Conservation (phyloP, 1,140 invertebrate species). For the Brachionus asplanchnoidis region DNA sequence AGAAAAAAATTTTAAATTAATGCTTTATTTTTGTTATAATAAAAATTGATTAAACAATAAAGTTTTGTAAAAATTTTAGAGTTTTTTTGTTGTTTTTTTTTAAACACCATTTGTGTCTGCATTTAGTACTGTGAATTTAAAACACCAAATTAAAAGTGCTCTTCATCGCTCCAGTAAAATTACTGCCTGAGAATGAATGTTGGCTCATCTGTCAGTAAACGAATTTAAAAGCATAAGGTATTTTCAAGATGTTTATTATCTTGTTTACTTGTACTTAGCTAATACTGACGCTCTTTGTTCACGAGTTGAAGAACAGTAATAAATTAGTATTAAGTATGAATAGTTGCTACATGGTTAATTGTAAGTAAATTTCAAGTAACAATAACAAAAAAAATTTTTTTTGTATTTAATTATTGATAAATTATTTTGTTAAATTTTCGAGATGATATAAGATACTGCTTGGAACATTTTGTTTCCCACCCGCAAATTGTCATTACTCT, state of each 20-base stretch:
- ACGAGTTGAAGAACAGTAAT: slow-evolving; percentile 1
- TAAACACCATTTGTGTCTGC: background rate
- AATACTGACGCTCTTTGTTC: slow-evolving; percentile 24
- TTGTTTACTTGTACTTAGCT: background rate
- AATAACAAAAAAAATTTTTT: background rate
- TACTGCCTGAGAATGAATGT: background rate
- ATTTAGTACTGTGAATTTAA: background rate
- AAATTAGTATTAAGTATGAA: slow-evolving; percentile 28
- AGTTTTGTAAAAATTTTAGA: too few relatives aligned
- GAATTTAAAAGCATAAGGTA: background rate
- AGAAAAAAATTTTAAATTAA: too few relatives aligned
- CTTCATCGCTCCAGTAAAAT: background rate
- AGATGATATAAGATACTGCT: background rate
- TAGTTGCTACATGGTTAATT: background rate
- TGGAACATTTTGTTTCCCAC: slow-evolving; percentile 6
- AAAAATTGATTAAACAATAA: too few relatives aligned
- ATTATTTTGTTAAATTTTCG: background rate
- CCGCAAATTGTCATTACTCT: slow-evolving; percentile 26
- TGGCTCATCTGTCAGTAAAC: background rate
- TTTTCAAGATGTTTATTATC: slow-evolving; percentile 30
- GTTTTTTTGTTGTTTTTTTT: too few relatives aligned
- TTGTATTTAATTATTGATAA: background rate
- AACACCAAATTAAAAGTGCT: background rate
- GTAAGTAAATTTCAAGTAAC: background rate
- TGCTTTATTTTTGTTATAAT: too few relatives aligned